Percentiles rank a stretch among this genome's conserved stretches.
Conservation (phyloP, 1,140 invertebrate species). For the Aphis craccivora region DNA sequence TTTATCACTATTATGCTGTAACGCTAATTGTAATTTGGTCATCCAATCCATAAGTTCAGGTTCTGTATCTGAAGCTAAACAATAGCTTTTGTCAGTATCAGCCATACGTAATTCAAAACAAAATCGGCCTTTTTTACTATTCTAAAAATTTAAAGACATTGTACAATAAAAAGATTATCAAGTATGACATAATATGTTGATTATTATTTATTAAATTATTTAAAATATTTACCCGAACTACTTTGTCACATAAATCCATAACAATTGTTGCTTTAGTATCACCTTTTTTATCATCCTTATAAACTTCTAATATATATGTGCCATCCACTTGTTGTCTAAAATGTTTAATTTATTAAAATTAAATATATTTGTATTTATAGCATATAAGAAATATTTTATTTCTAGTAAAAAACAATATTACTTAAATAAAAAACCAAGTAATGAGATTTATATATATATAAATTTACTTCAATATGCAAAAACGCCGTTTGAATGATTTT, state of each 20-base stretch:
- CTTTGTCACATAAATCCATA: conserved; percentile 90
- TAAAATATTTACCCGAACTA: conserved; percentile 73
- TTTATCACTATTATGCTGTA: conserved; percentile 73
- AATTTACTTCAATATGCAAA: conserved; percentile 76
- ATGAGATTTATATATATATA: neutral
- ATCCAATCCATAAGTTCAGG: conserved; percentile 86
- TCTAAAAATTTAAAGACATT: conserved; percentile 67
- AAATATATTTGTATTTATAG: neutral
- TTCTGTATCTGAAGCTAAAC: conserved; percentile 87
- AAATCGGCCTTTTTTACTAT: conserved; percentile 82
- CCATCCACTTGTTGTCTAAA: conserved; percentile 84
- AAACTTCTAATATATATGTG: conserved; percentile 88
- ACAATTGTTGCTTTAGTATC: conserved; percentile 91
- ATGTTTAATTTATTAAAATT: neutral
- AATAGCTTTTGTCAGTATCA: conserved; percentile 81
- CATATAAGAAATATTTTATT: neutral
- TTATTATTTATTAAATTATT: neutral
- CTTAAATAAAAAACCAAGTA: conserved; percentile 22
- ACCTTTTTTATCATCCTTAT: conserved; percentile 90
- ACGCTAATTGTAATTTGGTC: conserved; percentile 74
- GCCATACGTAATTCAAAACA: conserved; percentile 89
- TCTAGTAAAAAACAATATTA: neutral
- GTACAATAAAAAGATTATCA: neutral
- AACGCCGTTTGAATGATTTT: conserved; percentile 89
- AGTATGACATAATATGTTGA: neutral